Evolutionary conservation across 2,797 vertebrate species (phyloP).

Genomic region (Kryptopterus vitreolus): DNA sequence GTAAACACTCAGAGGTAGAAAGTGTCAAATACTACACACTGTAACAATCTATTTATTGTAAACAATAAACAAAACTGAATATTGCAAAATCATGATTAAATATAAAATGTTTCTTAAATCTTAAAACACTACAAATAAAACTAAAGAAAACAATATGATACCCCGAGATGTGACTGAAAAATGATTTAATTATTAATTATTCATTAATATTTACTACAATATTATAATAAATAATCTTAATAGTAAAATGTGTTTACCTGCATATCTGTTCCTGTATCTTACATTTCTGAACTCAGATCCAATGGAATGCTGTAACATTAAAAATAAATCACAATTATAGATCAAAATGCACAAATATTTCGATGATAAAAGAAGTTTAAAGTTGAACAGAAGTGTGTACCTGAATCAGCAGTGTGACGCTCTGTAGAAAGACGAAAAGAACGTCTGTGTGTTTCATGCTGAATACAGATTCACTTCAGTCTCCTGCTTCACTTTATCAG

Average conservation of each 20-base stretch:
- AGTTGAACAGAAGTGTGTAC: not conserved
- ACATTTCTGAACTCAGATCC: slow-evolving; percentile 7
- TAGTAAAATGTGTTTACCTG: slow-evolving; percentile 31
- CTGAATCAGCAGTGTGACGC: slow-evolving; percentile 16
- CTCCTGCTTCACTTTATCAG: not conserved
- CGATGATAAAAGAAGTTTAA: not conserved
- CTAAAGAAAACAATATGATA: not conserved
- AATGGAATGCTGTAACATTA: slow-evolving; percentile 25
- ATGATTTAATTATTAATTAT: not conserved
- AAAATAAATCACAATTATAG: not conserved
- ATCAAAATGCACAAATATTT: not conserved
- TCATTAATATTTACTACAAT: not conserved
- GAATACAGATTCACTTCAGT: slow-evolving; percentile 4
- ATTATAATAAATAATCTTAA: not conserved
- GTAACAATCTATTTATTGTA: not conserved
- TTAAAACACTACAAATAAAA: not conserved
- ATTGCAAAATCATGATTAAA: not conserved
- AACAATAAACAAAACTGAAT: not conserved
- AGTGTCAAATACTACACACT: not conserved
- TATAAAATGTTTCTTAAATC: not conserved
- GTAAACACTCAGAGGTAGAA: no score
- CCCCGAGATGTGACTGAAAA: not conserved
- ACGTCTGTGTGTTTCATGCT: slow-evolving; percentile 30
- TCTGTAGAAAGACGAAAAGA: slow-evolving; percentile 10
- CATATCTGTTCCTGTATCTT: slow-evolving; percentile 27